Evolutionary conservation across 2,797 vertebrate genomes (phyloP), one percentile per base, ranked within the genome.

Genomic region (Bradypodion ventrale): DNA sequence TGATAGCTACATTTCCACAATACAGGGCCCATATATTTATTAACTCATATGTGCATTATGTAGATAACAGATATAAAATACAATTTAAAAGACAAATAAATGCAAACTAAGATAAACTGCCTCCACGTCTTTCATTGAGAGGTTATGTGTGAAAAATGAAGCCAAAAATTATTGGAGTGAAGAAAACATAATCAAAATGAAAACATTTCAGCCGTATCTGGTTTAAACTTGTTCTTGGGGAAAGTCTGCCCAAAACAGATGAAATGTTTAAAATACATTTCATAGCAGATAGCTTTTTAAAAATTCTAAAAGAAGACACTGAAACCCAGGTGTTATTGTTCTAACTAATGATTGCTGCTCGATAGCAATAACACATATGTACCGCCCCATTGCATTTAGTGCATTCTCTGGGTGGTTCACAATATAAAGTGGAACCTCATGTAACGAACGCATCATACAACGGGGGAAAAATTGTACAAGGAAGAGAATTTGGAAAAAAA

Each of bases 131-230:
- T 85, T 0, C 0, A 19, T 0, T 72, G 66, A 68, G 65, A 35
- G 10, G 23, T 10, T 70, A 65, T 63, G 69, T 42, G 87, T 37
- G 78, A 90, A 73, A 68, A 87, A 87, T 62, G 89, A 78, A 93
- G 75, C n/a, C 16, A 5, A 0, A 44, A 83, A 35, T 68, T 75
- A 85, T 80, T 75, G 27, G 72, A 87, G 65, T 75, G 83, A 80
- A 90, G 88, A 78, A 37, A 27, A 79, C 80, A 85, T 87, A 76
- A 69, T 27, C 73, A 69, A n/a, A n/a, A 49, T 42, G 83, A 89
- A 89, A 25, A 84, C 83, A 89, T 83, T 42, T 62, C 83, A 85
- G 90, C 82, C 89, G 86, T 10, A 29, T 80, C 32, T 52, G 37
- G 89, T 81, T 65, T 85, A 91, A 84, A 88, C 66, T 68, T 37